Conservation (phyloP, 2,888 invertebrate species). For the Barypeithes pellucidus region DNA sequence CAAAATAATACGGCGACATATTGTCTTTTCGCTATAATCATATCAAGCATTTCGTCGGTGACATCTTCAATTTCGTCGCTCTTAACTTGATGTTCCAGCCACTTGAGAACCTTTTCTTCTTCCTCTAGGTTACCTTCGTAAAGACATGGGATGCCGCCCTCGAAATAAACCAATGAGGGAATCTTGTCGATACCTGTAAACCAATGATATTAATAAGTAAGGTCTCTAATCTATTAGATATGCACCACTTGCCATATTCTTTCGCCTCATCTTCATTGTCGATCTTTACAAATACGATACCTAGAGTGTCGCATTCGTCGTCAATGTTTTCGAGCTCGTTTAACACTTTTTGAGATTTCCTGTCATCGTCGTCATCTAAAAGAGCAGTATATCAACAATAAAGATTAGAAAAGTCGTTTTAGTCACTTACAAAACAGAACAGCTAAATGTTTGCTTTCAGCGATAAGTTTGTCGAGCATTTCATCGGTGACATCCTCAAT, state of each 20-base stretch:
- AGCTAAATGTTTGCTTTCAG: constrained; percentile 90
- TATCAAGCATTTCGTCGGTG: constrained; percentile 94
- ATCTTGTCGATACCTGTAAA: constrained; percentile 80
- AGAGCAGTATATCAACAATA: too few relatives aligned
- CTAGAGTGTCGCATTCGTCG: constrained; percentile 91
- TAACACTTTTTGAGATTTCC: constrained; percentile 87
- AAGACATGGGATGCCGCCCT: constrained; percentile 81
- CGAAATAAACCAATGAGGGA: constrained; percentile 88
- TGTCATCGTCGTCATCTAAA: constrained; percentile 90
- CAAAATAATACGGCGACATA: constrained; percentile 94
- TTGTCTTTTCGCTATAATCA: constrained; percentile 90
- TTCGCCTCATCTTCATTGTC: constrained; percentile 92
- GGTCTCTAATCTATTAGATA: not conserved
- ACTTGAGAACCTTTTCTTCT: constrained; percentile 89
- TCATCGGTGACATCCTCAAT: constrained; percentile 96
- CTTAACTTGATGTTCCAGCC: constrained; percentile 89
- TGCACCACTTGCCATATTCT: constrained; percentile 85
- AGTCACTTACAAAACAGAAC: constrained; percentile 89
- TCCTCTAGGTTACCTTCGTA: constrained; percentile 91
- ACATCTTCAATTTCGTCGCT: constrained; percentile 95
- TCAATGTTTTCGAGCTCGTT: constrained; percentile 95
- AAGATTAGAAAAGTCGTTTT: not conserved
- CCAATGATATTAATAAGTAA: not conserved
- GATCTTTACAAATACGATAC: constrained; percentile 93
- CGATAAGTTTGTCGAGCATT: constrained; percentile 91